Evolutionary conservation across 1,140 invertebrate genomes (phyloP).

Genomic region (Globodera ellingtonae): DNA sequence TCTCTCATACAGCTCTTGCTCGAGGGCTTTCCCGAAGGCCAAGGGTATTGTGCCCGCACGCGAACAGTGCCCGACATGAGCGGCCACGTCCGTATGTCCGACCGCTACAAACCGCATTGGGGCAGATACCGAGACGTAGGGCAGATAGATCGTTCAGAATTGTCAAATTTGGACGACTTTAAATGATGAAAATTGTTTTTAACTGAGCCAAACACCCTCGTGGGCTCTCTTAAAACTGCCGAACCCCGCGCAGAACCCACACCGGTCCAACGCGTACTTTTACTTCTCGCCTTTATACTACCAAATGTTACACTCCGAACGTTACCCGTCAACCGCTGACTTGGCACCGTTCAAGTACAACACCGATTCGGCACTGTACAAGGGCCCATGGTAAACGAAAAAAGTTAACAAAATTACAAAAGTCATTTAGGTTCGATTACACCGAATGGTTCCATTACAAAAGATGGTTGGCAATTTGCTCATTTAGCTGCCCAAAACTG

Average conservation of each 20-base stretch:
- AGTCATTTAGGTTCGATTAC: constrained; percentile 25
- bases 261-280: constrained; percentile 23
- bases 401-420: background rate
- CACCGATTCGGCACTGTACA: constrained; percentile 23
- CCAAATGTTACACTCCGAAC: constrained; percentile 15
- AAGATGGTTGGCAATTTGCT: constrained; percentile 2
- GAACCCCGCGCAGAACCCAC: background rate
- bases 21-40: constrained; percentile 22
- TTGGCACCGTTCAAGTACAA: constrained; percentile 28
- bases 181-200: too few species aligned
- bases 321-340: constrained; percentile 13
- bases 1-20: constrained; percentile 20
- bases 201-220: too few species aligned
- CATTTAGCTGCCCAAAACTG: background rate
- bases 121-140: constrained; percentile 7
- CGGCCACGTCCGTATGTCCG: constrained; percentile 21
- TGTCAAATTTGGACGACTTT: too few species aligned
- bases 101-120: constrained; percentile 36
- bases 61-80: constrained; percentile 36
- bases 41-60: constrained; percentile 31
- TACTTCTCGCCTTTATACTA: constrained; percentile 26
- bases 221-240: too few species aligned
- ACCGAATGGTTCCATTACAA: constrained; percentile 30
- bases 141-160: background rate
- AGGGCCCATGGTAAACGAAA: constrained; percentile 22